Evolutionary conservation across 2,797 vertebrate species (phyloP).

Genomic region (Schizothorax lantsangensis): DNA sequence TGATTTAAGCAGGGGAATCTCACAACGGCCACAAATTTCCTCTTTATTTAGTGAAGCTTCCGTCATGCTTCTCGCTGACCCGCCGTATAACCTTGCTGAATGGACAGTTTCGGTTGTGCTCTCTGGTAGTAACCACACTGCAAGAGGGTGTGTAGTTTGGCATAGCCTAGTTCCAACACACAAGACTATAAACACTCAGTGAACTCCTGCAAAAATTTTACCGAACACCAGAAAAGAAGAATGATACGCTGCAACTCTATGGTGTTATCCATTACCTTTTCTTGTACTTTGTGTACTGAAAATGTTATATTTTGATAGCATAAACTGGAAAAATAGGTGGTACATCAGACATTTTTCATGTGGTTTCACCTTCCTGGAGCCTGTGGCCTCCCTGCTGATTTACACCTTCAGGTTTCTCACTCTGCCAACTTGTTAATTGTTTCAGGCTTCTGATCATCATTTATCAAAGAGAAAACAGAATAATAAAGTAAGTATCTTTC

Average conservation of each 20-base stretch:
- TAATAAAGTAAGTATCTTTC: not conserved
- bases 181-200: slow-evolving; percentile 13
- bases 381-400: slow-evolving; percentile 69
- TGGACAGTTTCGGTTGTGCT: slow-evolving; percentile 2
- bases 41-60: slow-evolving; percentile 67
- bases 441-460: not conserved
- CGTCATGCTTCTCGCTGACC: slow-evolving; percentile 66
- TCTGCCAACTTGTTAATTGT: slow-evolving; percentile 38
- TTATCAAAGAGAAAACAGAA: not conserved
- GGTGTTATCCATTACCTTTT: not conserved
- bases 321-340: slow-evolving; percentile 41
- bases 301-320: slow-evolving; percentile 20
- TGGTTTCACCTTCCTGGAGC: slow-evolving; percentile 65
- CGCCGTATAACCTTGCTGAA: slow-evolving; percentile 30
- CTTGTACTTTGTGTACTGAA: not conserved
- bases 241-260: not conserved
- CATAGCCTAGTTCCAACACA: slow-evolving; percentile 16
- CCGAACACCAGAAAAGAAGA: not conserved
- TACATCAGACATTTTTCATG: slow-evolving; percentile 63
- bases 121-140: slow-evolving; percentile 34
- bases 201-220: slow-evolving; percentile 1
- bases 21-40: slow-evolving; percentile 63
- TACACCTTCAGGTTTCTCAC: slow-evolving; percentile 41
- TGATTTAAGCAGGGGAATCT: slow-evolving; percentile 65
- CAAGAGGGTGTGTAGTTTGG: slow-evolving; percentile 28